Evolutionary conservation across 2,797 vertebrate species (phyloP).

Genomic region (Ctenochaetus hawaiiensis): DNA sequence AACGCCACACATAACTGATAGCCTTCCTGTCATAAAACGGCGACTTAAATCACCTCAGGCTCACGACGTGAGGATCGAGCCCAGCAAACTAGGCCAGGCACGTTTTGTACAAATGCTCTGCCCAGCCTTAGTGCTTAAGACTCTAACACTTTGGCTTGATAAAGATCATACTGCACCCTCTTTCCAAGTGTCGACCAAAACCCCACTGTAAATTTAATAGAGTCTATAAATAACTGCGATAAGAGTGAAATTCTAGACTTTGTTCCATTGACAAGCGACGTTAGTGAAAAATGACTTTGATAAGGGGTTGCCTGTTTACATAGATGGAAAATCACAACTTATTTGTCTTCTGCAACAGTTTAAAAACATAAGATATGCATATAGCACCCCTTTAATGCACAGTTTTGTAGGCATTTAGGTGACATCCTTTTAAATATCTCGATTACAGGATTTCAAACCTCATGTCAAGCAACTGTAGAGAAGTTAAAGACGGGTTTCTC

Average conservation of each 20-base stretch:
- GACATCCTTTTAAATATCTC: not conserved
- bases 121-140: not conserved
- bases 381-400: not conserved
- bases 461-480: not conserved
- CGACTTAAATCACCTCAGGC: slow-evolving; percentile 29
- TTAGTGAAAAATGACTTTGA: slow-evolving; percentile 3
- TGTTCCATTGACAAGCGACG: slow-evolving; percentile 34
- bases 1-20: slow-evolving; percentile 68
- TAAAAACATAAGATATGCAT: not conserved
- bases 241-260: slow-evolving; percentile 51
- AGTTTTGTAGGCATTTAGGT: not conserved
- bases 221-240: slow-evolving; percentile 32
- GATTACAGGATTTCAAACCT: not conserved
- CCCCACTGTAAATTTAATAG: not conserved
- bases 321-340: slow-evolving; percentile 3
- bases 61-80: slow-evolving; percentile 34
- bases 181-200: not conserved
- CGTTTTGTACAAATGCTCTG: slow-evolving; percentile 2
- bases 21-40: slow-evolving; percentile 71
- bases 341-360: not conserved
- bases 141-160: not conserved
- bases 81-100: slow-evolving; percentile 15
- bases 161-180: not conserved
- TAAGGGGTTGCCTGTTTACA: not conserved
- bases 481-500: not conserved